Conservation (phyloP, 1,140 invertebrate species). For the Mycetomoellerius zeteki region DNA sequence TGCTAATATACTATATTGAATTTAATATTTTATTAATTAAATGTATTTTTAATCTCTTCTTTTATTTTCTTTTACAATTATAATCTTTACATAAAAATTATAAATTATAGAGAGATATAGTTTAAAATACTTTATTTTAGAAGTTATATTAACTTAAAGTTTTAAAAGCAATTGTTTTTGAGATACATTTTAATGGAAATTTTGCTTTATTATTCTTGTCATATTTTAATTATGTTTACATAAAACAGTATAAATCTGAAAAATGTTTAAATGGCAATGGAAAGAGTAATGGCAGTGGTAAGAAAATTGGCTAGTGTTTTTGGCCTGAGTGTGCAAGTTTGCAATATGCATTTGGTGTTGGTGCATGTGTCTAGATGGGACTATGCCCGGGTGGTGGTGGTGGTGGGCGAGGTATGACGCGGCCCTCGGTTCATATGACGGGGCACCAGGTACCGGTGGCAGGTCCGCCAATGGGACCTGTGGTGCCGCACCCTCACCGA, state of each 20-base stretch:
- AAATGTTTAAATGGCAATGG: constrained; percentile 30
- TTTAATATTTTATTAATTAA: background rate
- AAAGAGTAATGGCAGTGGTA: constrained; percentile 29
- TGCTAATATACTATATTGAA: background rate
- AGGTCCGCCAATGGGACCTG: constrained; percentile 84
- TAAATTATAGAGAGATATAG: background rate
- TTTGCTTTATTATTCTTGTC: background rate
- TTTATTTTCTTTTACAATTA: constrained; percentile 8
- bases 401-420: constrained; percentile 86
- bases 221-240: background rate
- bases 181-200: background rate
- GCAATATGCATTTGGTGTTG: constrained; percentile 87
- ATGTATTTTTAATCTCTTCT: background rate
- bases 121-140: background rate
- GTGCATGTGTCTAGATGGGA: constrained; percentile 88
- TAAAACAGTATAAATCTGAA: background rate
- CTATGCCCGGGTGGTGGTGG: constrained; percentile 86
- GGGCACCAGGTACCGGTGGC: constrained; percentile 84
- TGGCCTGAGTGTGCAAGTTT: constrained; percentile 86
- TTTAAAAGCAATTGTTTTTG: background rate
- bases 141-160: background rate
- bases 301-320: constrained; percentile 83
- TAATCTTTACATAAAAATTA: background rate
- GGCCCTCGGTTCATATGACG: constrained; percentile 83
- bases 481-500: constrained; percentile 89